Evolutionary conservation across 2,888 invertebrate genomes (phyloP).

Genomic region (Lepidochitona cinerea): DNA sequence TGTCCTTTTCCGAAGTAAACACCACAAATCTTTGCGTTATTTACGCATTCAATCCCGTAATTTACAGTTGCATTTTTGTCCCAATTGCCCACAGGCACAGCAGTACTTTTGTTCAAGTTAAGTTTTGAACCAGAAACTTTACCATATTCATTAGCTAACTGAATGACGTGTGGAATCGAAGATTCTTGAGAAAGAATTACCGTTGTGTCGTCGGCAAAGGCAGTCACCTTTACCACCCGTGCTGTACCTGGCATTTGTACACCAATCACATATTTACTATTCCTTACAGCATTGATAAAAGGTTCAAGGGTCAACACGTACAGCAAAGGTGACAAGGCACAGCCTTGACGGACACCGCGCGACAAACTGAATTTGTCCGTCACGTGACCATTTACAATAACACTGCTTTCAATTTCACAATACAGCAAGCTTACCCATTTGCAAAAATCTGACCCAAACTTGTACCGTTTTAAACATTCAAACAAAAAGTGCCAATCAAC

Average conservation of each 20-base stretch:
- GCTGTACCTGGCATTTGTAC: slow-evolving; percentile 17
- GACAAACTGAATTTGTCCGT: not conserved
- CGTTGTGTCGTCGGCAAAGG: slow-evolving; percentile 18
- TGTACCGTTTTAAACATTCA: slow-evolving; percentile 29
- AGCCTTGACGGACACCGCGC: slow-evolving; percentile 8
- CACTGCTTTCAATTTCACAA: not conserved
- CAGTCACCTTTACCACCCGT: slow-evolving; percentile 4
- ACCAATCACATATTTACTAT: slow-evolving; percentile 12
- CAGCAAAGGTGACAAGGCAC: not conserved
- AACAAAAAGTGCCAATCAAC: slow-evolving; percentile 34
- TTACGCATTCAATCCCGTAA: slow-evolving; percentile 2
- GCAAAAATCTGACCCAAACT: slow-evolving; percentile 6
- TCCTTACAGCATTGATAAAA: not conserved
- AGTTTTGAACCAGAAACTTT: slow-evolving; percentile 27
- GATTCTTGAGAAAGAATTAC: slow-evolving; percentile 10
- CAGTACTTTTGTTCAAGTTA: slow-evolving; percentile 25
- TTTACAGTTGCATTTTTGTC: not conserved
- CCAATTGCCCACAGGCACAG: not conserved
- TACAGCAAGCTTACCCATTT: slow-evolving; percentile 28
- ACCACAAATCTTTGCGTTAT: not conserved
- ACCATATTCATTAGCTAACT: slow-evolving; percentile 6
- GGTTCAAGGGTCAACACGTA: not conserved
- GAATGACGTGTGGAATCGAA: not conserved
- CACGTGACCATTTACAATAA: not conserved
- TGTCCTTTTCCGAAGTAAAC: not conserved